phyloP scores from a whole-genome alignment of 2,113 vertebrate species.

The Willisornis vidua region DNA sequence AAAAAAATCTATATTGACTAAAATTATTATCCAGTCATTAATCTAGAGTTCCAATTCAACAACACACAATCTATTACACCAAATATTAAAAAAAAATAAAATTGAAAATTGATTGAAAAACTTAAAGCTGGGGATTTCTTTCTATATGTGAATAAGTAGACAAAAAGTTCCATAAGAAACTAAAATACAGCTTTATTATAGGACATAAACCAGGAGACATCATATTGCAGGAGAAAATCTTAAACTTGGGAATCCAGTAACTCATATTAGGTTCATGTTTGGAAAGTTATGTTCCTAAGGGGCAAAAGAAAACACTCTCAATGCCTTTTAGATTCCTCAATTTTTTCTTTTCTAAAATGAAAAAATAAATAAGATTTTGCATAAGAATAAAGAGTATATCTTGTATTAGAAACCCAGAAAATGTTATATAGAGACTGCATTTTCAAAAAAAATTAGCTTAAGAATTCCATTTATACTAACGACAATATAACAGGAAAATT shows the following conservation, averaged over 20 bases:
- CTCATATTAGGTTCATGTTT: neutral
- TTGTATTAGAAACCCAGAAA: neutral
- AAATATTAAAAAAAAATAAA: neutral
- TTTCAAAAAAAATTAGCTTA: neutral
- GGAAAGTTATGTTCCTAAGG: neutral
- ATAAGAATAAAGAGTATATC: neutral
- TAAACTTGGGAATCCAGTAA: neutral
- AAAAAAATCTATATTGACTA: accelerated
- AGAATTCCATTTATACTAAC: neutral
- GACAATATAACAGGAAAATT: neutral
- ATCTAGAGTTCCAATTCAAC: neutral
- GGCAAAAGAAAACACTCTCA: neutral
- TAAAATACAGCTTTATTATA: neutral
- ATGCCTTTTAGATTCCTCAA: neutral
- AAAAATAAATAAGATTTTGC: neutral
- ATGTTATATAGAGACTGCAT: neutral
- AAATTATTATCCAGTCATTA: neutral
- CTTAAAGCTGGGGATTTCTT: neutral
- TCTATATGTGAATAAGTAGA: neutral
- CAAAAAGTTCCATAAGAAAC: neutral
- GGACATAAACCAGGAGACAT: neutral
- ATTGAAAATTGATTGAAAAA: neutral
- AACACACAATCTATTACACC: accelerated
- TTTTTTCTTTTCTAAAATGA: neutral
- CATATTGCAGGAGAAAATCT: neutral